These are phyloP conservation scores for Monarcha castaneiventris DNA, from an alignment of 2,113 vertebrate genomes.

Conservation along the genomic window DNA sequence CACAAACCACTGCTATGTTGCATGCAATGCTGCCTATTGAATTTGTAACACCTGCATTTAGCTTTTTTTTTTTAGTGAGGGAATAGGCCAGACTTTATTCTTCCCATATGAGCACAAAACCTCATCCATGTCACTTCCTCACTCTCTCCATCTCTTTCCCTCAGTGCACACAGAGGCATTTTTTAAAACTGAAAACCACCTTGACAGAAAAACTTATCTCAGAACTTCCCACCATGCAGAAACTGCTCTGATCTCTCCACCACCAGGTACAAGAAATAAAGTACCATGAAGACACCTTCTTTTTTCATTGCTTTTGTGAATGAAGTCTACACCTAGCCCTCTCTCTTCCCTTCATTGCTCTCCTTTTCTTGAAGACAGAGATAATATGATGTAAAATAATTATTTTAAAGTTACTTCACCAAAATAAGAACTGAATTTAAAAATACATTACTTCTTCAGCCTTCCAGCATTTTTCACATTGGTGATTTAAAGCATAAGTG, in stretches of 20 bases:
- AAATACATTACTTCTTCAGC: not conserved
- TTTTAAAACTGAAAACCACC: not conserved
- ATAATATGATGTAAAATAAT: not conserved
- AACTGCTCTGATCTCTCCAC: not conserved
- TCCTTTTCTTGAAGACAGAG: not conserved
- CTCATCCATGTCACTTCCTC: not conserved
- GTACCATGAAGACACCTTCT: not conserved
- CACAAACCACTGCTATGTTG: not conserved
- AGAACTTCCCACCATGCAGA: not conserved
- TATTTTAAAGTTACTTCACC: not conserved
- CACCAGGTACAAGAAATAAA: not conserved
- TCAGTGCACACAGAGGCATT: not conserved
- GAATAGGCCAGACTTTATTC: not conserved
- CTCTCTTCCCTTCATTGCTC: not conserved
- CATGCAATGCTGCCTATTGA: not conserved
- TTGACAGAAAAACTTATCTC: not conserved
- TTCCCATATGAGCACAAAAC: not conserved
- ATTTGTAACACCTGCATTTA: not conserved
- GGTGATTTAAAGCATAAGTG: not conserved
- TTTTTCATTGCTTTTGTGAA: not conserved
- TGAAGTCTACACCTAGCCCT: not conserved
- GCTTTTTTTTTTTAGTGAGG: not conserved
- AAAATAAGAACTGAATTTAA: not conserved
- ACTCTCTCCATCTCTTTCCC: not conserved
- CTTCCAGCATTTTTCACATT: not conserved